Base-by-base conservation (phyloP, 2,113 vertebrate genomes). In the Onychorhynchus coronatus region DNA sequence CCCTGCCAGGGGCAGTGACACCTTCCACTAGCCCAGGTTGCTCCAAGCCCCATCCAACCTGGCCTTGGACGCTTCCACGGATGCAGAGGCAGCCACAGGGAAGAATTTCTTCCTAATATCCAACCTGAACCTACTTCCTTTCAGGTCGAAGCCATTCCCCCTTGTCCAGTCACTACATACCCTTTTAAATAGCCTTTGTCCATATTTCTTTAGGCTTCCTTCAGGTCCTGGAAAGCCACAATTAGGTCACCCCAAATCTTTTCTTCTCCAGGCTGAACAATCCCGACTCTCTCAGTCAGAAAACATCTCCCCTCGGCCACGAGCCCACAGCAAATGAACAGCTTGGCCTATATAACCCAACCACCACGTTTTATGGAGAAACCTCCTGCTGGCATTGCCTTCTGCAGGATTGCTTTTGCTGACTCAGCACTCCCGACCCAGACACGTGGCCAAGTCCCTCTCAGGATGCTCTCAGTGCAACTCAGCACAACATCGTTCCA, bases 391-490 rank as follows among this genome's bases (percentile, higher is more conserved):
- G 25, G 76, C 37, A 42, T 10, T 50, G 70, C 53, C 35, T 81
- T 56, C 52, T 39, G 41, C 50, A 19, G 61, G 30, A 8, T 0
- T 30, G 65, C 68, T 25, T 62, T 13, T 59, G 70, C 91, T 78
- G 94, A 85, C 61, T 78, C 85, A 79, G 85, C 93, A 59, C 8
- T 0, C 2, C 7, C 14, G 18, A 6, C 47, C 3, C 3, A 12
- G 4, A 5, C 2, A 0, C 3, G 1, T 17, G 41, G 37, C 8
- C 8, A 47, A 33, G 11, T n/a, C 50, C 37, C 47, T 84, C 28
- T 56, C 18, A 8, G 0, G 25, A 12, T 9, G 21, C 49, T n/a
- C 7, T 18, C 1, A 33, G 18, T 11, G 67, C 30, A 50, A 41
- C 80, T 8, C 53, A 33, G 53, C 88, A n/a, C 1, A 1, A 37